phyloP scores from a whole-genome alignment of 2,113 vertebrate genomes.

The Dasyornis broadbenti region DNA sequence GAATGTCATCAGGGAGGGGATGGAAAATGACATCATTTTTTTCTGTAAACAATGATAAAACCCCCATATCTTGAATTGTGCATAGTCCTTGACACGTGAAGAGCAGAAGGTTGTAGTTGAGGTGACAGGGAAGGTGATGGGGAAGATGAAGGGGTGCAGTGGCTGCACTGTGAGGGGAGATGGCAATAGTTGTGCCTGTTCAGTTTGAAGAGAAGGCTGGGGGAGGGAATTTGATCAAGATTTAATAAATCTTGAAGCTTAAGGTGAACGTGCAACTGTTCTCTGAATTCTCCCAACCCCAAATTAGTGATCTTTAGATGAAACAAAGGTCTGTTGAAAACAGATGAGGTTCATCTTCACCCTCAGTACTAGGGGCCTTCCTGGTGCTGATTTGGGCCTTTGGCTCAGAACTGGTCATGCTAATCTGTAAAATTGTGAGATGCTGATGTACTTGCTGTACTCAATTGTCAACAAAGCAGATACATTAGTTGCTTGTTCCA shows the following conservation, averaged over 20 bases:
- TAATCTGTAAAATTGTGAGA: not conserved
- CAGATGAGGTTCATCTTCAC: not conserved
- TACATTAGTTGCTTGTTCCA: not conserved
- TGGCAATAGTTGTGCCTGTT: not conserved
- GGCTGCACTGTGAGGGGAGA: not conserved
- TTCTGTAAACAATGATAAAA: not conserved
- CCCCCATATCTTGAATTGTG: not conserved
- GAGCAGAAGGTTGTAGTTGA: not conserved
- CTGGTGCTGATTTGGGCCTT: not conserved
- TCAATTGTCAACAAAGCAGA: not conserved
- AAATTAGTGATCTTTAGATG: not conserved
- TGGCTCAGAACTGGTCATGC: not conserved
- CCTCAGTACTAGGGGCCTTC: accelerated
- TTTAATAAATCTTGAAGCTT: not conserved
- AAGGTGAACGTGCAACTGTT: not conserved
- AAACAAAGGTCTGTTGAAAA: not conserved
- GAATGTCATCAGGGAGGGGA: not conserved
- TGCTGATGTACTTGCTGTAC: not conserved
- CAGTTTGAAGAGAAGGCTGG: not conserved
- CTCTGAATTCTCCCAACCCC: not conserved
- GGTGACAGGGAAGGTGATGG: not conserved
- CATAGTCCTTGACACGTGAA: not conserved
- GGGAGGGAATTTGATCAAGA: not conserved
- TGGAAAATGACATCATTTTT: not conserved
- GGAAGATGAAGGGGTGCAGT: not conserved